Evolutionary conservation across 1,140 invertebrate genomes (phyloP), one percentile per base, ranked within the genome.

Genomic region (Zaprionus nigranus): DNA sequence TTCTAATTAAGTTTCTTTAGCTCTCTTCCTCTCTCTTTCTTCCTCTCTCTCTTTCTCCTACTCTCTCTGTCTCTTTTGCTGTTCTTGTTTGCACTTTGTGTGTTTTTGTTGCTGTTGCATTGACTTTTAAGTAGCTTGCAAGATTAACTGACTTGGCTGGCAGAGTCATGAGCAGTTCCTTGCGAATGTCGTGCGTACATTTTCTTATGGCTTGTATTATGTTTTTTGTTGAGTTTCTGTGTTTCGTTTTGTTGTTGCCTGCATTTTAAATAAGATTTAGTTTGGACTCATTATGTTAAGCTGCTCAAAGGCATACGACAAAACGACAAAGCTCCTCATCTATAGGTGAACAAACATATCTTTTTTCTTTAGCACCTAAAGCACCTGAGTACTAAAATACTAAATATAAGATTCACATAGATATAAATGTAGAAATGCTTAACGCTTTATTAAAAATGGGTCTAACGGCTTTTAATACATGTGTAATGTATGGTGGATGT

Each of bases 61-160:
- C 9, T 34, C 30, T 34, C 30, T 34, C 9, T 30, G n/a, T n/a
- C 30, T 34, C 9, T 34, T 2, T 34, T 34, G 28, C 28, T 9
- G 17, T 22, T 22, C 46, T 20, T 20, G 20, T 57, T 43, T 68
- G 75, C 77, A 78, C 73, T 83, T 82, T 80, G 69, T 67, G 73
- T 59, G 72, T 63, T 72, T 77, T 78, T 82, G 83, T 80, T 86
- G 82, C 66, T 86, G 61, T 70, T 71, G 83, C 84, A 86, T 83
- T 86, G 83, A 86, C 83, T 86, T 83, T 86, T 86, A 86, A 87
- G 83, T 83, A 87, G 83, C 83, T 86, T 87, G 73, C 61, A 78
- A 81, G 83, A 86, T 86, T 87, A 87, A 87, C 83, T 87, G 83
- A 60, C 51, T 69, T 70, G 66, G 34, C 72, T 70, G 56, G 11